Evolutionary conservation across 2,797 vertebrate species (phyloP).

Genomic region (Rhincodon typus): DNA sequence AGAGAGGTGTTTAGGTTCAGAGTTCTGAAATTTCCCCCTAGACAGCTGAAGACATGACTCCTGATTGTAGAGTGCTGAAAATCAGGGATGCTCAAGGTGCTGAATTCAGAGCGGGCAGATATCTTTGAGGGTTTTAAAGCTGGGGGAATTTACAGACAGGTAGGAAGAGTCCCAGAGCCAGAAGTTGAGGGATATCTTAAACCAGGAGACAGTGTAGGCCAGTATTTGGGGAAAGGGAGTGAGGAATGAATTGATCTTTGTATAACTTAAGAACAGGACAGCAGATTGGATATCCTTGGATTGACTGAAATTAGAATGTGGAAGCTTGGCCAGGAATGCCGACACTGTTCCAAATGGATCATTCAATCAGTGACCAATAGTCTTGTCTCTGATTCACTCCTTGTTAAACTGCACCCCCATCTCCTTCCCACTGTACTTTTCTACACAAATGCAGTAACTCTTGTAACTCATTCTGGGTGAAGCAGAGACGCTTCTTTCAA

Average conservation of each 20-base stretch:
- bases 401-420: neutral
- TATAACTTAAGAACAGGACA: neutral
- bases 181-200: neutral
- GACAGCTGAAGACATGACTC: neutral
- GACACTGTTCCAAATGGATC: neutral
- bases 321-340: neutral
- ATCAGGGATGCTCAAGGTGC: too few relatives aligned
- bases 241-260: neutral
- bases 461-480: too few relatives aligned
- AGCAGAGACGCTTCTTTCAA: neutral
- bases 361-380: neutral
- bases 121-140: neutral
- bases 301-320: neutral
- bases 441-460: neutral
- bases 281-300: neutral
- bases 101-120: too few relatives aligned
- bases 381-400: neutral
- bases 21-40: neutral
- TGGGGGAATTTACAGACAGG: neutral
- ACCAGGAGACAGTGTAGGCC: neutral
- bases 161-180: neutral
- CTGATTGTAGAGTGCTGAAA: too few relatives aligned
- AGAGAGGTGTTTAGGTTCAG: neutral
- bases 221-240: neutral
- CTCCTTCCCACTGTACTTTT: neutral